Evolutionary conservation across 1,140 invertebrate species (phyloP).

Genomic region (Sesamia nonagrioides): DNA sequence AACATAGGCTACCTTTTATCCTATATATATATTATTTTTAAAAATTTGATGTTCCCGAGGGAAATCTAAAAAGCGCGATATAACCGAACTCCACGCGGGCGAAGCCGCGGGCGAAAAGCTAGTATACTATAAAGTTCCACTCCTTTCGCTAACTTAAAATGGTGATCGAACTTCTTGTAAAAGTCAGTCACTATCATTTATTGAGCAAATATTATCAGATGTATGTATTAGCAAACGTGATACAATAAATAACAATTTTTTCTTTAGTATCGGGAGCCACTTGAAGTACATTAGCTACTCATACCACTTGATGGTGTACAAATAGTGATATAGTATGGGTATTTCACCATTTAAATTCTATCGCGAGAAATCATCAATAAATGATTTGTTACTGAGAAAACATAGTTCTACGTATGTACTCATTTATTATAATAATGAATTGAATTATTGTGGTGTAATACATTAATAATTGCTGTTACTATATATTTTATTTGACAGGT

Average conservation of each 20-base stretch:
- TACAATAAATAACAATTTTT: background rate
- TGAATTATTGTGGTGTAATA: conserved; percentile 9
- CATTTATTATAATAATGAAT: conserved; percentile 16
- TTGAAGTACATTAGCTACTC: conserved; percentile 25
- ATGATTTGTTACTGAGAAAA: conserved; percentile 34
- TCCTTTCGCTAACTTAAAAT: no score
- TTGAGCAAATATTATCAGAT: background rate
- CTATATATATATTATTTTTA: no score
- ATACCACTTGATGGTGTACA: background rate
- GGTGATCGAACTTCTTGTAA: background rate
- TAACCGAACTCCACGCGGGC: no score
- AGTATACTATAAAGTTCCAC: no score
- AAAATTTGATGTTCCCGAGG: no score
- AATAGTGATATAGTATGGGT: background rate
- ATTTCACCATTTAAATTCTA: conserved; percentile 27
- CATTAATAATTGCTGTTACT: conserved; percentile 17
- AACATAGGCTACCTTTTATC: no score
- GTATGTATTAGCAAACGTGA: background rate
- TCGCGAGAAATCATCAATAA: conserved; percentile 25
- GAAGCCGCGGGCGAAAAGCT: no score
- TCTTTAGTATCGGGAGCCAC: conserved; percentile 6
- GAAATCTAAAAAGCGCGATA: no score
- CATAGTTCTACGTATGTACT: conserved; percentile 19
- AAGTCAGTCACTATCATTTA: background rate
- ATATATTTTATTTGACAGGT: background rate